Base-by-base conservation (phyloP, 2,797 vertebrate species). In the Galago senegalensis region DNA sequence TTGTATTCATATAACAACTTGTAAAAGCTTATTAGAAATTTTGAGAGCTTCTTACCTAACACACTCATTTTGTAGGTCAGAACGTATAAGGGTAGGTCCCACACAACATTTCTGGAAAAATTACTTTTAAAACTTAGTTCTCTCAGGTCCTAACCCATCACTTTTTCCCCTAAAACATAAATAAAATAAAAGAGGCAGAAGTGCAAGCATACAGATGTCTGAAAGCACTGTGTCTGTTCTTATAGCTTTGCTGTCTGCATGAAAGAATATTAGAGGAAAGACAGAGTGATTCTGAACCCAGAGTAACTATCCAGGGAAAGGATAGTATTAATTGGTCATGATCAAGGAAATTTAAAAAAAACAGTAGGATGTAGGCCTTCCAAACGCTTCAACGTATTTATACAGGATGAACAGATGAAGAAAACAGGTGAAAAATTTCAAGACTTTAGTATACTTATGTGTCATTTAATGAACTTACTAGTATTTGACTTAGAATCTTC, bases 391-490 rank as follows among this genome's bases (percentile, higher is more conserved):
- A 82, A 16, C 9, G 11, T 61, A 73, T 34, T 63, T 37, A 94
- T 67, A 89, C 7, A 94, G 31, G n/a, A 67, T 69, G 25, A 3
- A 43, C 17, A 88, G 37, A 81, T 87, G 77, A 13, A 60, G 25
- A 27, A 91, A 46, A 75, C 6, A 20, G 16, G 9, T 6, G 40
- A 46, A 49, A 76, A 8, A 49, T 86, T 31, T 92, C 17, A 63
- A 37, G 11, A 93, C 37, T 2, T 60, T 29, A 75, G 40, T 21
- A 13, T 56, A 85, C 5, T 46, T 75, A 84, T 13, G 58, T 72
- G 31, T 80, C 7, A 79, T 17, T 89, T 87, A 70, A 87, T 75
- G 16, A 82, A 96, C 31, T 90, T 79, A 81, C 34, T 89, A 10
- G 3, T 75, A 84, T 89, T 87, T 87, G 21, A 91, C 7, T 61